phyloP scores from a whole-genome alignment of 2,797 vertebrate species.

The Synanceia verrucosa region DNA sequence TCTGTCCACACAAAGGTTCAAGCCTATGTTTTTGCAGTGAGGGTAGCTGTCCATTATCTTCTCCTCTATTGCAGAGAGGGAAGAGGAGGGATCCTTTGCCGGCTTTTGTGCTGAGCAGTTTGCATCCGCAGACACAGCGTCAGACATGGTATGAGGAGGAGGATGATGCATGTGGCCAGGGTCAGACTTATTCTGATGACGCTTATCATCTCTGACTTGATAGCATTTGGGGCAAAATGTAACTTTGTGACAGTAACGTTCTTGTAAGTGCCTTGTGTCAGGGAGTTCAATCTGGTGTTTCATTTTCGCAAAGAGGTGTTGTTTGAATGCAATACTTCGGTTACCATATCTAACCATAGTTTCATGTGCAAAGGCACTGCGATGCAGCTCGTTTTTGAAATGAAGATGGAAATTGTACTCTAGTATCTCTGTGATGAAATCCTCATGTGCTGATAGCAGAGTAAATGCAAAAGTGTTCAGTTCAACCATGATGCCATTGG shows the following conservation, averaged over 20 bases:
- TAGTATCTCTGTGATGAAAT: constrained; percentile 39
- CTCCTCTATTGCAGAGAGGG: neutral
- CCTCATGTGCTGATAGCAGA: neutral
- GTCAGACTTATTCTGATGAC: neutral
- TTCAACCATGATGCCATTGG: constrained; percentile 44
- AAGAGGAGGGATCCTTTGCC: neutral
- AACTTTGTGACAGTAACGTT: neutral
- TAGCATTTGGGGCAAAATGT: constrained; percentile 29
- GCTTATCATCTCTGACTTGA: neutral
- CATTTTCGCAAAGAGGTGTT: no score
- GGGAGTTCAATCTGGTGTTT: constrained; percentile 22
- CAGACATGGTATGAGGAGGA: neutral
- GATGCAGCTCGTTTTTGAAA: constrained; percentile 16
- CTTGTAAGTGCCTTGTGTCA: neutral
- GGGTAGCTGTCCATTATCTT: neutral
- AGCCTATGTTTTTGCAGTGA: constrained; percentile 17
- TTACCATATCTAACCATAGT: no score
- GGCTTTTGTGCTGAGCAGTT: neutral
- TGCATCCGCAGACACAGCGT: neutral
- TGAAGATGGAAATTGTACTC: constrained; percentile 41
- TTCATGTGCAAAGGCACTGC: neutral
- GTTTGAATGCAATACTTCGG: no score
- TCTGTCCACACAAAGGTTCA: constrained; percentile 19
- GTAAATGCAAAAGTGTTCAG: constrained; percentile 2
- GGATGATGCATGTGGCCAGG: neutral